Evolutionary conservation across 2,797 vertebrate genomes (phyloP), one percentile per base, ranked within the genome.

Genomic region (Urosaurus nigricauda): DNA sequence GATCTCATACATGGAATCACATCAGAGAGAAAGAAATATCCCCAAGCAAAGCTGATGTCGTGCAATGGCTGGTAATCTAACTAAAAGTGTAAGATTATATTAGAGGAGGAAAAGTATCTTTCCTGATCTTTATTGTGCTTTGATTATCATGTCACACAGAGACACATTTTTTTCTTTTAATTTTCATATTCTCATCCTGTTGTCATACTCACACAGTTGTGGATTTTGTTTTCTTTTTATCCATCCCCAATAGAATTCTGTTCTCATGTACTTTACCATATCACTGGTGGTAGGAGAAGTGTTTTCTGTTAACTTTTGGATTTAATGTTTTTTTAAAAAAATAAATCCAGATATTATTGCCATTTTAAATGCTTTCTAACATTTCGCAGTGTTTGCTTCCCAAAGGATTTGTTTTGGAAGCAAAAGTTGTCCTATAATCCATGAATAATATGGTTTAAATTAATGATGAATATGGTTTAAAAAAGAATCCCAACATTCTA

Each of bases 1-100:
- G 68, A 84, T 92, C 92, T 92, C 32, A 63, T 73, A 87, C 84
- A 89, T 88, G 88, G 88, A 95, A 86, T 93, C 83, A 91, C 92
- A 90, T 92, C 90, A 87, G 92, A 94, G 90, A 86, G 80, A 86
- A 92, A 92, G 79, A 73, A 79, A 90, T 88, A 84, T 24, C 47
- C 75, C 68, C 84, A 81, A 68, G 90, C 82, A 86, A 68, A 68
- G 35, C 77, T 47, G 79, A 88, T 85, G 88, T 40, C 85, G 43
- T 82, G 40, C 71, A 87, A 88, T 78, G 51, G 74, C 58, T 87
- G 87, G 60, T 65, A 75, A 84, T 12, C 8, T 79, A 86, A 56
- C 80, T 77, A n/a, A 77, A 86, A 91, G 83, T 84, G 79, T 40
- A 60, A 70, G 74, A 77, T 89, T 56, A 43, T 43, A 84, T 83